Base-by-base conservation (phyloP, 2,888 invertebrate genomes). In the Drymonia ruficornis region DNA sequence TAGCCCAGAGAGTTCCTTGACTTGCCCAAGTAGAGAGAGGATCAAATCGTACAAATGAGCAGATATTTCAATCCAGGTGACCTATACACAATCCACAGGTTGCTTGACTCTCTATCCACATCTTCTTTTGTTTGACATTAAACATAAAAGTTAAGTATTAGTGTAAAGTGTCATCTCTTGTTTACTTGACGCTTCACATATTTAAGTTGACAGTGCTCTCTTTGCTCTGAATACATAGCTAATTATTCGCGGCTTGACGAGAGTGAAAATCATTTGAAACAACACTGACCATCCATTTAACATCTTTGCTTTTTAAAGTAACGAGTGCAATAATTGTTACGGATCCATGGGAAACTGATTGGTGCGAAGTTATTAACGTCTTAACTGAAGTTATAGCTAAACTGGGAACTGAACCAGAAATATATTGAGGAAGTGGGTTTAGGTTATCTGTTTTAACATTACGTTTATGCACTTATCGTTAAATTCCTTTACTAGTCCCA, bases 161-260 rank as follows among this genome's bases (percentile, higher is more conserved):
- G 28, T 13, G 28, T 23, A n/a, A 45, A 45, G 45, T 45, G 40
- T 40, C 16, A 45, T n/a, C 28, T 28, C 7, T 70, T 55, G 63
- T 65, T 68, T 63, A 66, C 53, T 68, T 64, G 59, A 60, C 72
- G 74, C 72, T 74, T 65, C 49, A 65, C 71, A 59, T 65, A 61
- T 65, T 63, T 59, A 28, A 66, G 60, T 73, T 70, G 74, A 74
- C 75, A 80, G 73, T 79, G 73, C 72, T 67, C 61, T 71, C 65
- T 63, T 52, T 76, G 83, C 79, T 85, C 87, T 73, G 74, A 81
- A 86, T 87, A 73, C 86, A 84, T 81, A 64, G 56, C 62, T 80
- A 84, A 83, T 83, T 79, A 78, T 84, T 87, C 80, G 78, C 86
- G 69, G 73, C 79, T 78, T 74, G 72, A 74, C 51, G 81, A 81